Conservation (phyloP, 64 coral and sea anemone species). For the Porites lutea region DNA sequence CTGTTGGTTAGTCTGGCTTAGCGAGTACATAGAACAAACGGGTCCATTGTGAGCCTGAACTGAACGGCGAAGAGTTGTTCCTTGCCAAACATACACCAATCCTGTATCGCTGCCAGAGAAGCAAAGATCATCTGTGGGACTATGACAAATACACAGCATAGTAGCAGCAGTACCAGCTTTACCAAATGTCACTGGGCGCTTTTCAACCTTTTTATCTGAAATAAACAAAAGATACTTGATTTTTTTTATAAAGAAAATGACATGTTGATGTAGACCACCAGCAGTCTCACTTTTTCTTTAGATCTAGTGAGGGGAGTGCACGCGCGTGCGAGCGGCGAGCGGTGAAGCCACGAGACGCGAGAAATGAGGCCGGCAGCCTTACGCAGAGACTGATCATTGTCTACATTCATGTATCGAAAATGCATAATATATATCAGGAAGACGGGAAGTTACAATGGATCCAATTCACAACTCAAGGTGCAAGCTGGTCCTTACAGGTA, state of each 20-base stretch:
- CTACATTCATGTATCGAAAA: too few relatives aligned
- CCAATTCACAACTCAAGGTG: too few relatives aligned
- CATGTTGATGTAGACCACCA: too few relatives aligned
- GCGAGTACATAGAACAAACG: constrained; percentile 95
- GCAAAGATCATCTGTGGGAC: constrained; percentile 93
- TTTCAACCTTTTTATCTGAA: constrained; percentile 89
- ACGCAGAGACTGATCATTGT: too few relatives aligned
- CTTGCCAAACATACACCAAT: constrained; percentile 91
- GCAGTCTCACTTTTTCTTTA: too few relatives aligned
- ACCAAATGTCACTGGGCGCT: constrained; percentile 97
- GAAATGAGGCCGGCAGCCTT: too few relatives aligned
- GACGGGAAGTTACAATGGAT: too few relatives aligned
- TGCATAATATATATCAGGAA: too few relatives aligned
- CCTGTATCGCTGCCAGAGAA: constrained; percentile 93
- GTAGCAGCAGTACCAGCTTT: constrained; percentile 93
- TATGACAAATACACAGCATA: constrained; percentile 97
- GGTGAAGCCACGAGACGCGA: too few relatives aligned
- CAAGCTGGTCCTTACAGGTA: too few relatives aligned
- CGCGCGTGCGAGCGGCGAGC: too few relatives aligned
- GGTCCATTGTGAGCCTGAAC: constrained; percentile 91
- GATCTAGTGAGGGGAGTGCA: too few relatives aligned
- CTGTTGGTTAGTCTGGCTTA: constrained; percentile 83
- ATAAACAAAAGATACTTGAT: neutral
- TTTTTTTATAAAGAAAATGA: neutral
- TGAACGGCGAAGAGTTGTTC: constrained; percentile 85